Base-by-base conservation (phyloP, 2,888 invertebrate species). In the Caenorhabditis uteleia region DNA sequence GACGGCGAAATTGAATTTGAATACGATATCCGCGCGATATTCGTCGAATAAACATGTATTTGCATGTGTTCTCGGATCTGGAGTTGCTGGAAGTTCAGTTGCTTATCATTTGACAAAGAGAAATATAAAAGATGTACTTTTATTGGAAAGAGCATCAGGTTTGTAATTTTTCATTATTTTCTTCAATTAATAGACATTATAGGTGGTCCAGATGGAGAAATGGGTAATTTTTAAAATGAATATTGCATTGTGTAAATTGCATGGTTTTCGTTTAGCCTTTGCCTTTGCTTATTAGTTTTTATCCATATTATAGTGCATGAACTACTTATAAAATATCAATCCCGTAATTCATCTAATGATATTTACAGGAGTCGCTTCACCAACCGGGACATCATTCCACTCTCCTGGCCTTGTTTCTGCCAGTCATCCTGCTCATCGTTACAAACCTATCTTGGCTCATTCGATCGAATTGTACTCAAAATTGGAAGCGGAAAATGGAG, bases 81-180 rank as follows among this genome's bases (percentile, higher is more conserved):
- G 85, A 36, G 82, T 79, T 26, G 83, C 85, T 12, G 85, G 85
- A 36, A 77, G 79, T 46, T 84, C 84, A 39, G 71, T 85, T 10
- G 85, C 85, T 21, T 85, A 85, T 61, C 85, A 86, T 68, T 76
- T 85, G 29, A 82, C 85, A 25, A 83, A 84, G 57, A 61, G 77
- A 34, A 84, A 85, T 14, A 73, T 81, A 55, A 81, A 83, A 55
- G 75, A 77, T 61, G 70, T 77, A 8, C 57, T 77, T 1, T 60
- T 77, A 12, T 65, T 77, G 36, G 77, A 77, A 48, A 56, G 70
- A 59, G 68, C 60, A 10, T 59, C 70, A n/a, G 56, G 70, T 72
- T 16, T 51, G 54, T 29, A 21, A n/a, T n/a, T n/a, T n/a, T n/a
- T n/a, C n/a, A n/a, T n/a, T n/a, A n/a, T n/a, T n/a, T n/a, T n/a